Conservation (phyloP, 2,797 vertebrate genomes). For the Labeo calbasu region DNA sequence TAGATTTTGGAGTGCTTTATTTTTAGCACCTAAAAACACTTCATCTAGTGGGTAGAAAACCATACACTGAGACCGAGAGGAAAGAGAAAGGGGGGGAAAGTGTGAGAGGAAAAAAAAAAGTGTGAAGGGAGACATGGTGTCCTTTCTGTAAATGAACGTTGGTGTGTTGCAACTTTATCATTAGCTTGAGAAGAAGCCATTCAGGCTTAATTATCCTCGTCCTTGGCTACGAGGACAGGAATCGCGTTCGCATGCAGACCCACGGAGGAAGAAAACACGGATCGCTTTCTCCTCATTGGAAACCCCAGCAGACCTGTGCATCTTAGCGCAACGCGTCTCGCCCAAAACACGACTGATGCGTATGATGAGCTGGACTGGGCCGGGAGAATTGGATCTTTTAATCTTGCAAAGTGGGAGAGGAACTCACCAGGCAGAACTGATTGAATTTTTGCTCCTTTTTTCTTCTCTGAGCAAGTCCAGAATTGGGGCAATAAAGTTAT, state of each 20-base stretch:
- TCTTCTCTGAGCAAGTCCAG: constrained; percentile 43
- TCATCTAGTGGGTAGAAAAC: constrained; percentile 33
- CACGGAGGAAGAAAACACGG: constrained; percentile 8
- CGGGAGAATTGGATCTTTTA: constrained; percentile 80
- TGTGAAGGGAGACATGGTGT: constrained; percentile 2
- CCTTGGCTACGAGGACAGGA: constrained; percentile 11
- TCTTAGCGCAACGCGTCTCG: constrained; percentile 20
- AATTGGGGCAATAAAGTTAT: constrained; percentile 51
- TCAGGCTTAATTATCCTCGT: constrained; percentile 30
- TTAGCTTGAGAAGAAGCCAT: constrained; percentile 27
- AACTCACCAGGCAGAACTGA: constrained; percentile 78
- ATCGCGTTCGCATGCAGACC: not conserved
- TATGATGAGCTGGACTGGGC: constrained; percentile 75
- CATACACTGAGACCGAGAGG: constrained; percentile 16
- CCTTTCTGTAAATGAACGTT: constrained; percentile 12
- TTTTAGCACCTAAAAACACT: constrained; percentile 44
- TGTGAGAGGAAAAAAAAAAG: not conserved
- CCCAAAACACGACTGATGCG: constrained; percentile 68
- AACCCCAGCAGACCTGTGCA: constrained; percentile 41
- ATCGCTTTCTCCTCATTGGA: constrained; percentile 36
- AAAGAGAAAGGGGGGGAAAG: not conserved
- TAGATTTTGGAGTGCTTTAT: constrained; percentile 35
- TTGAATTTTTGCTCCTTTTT: constrained; percentile 73
- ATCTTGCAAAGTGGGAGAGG: constrained; percentile 80
- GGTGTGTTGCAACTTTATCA: constrained; percentile 29